Conservation (phyloP, 2,797 vertebrate species). For the Enteromius trimaculatus region DNA sequence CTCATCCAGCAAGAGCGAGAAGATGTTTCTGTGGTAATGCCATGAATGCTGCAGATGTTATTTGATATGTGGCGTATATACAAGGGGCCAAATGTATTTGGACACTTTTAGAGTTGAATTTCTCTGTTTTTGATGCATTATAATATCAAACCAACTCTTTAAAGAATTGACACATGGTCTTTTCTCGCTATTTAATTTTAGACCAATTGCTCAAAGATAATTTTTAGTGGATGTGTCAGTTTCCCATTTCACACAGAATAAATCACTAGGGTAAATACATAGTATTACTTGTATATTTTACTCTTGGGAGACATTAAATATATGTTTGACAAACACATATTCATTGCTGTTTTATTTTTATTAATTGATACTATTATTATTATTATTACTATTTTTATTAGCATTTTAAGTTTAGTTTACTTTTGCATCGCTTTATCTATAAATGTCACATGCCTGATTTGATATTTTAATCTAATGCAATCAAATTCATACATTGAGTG, state of each 20-base stretch:
- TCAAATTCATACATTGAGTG: neutral
- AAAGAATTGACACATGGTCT: neutral
- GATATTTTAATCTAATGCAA: neutral
- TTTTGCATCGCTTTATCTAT: neutral
- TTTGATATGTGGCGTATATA: neutral
- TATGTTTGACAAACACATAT: too few species aligned
- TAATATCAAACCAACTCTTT: neutral
- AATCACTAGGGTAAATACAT: neutral
- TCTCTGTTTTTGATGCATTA: neutral
- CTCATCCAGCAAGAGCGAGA: constrained; percentile 67
- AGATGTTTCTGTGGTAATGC: constrained; percentile 73
- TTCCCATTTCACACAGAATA: neutral
- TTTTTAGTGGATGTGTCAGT: neutral
- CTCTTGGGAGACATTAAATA: neutral
- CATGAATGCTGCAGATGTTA: constrained; percentile 2
- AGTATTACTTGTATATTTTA: neutral
- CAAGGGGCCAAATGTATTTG: neutral
- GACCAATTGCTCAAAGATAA: neutral
- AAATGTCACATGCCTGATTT: neutral
- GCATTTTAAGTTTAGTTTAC: too few species aligned
- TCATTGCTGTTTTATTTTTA: too few species aligned
- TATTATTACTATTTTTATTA: too few species aligned
- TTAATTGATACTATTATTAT: too few species aligned
- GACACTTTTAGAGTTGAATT: neutral
- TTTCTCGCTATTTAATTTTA: neutral